Percentiles rank a stretch among this genome's conserved stretches.
Evolutionary conservation across 2,113 vertebrate genomes (phyloP).

Genomic region (Mola mola): DNA sequence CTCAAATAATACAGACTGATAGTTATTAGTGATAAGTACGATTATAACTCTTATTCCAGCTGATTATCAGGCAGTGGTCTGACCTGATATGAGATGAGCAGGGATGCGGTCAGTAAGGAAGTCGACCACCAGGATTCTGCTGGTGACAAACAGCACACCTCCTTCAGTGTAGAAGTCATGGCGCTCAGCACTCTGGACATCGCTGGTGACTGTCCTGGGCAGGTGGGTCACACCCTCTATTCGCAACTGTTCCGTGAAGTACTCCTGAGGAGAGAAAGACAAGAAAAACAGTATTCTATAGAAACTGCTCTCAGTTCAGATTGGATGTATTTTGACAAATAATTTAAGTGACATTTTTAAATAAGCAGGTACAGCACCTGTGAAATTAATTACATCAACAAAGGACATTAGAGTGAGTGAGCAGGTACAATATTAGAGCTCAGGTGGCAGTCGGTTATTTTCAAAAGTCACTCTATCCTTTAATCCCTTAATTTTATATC

Average conservation of each 20-base stretch:
- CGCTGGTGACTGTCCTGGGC: constrained; percentile 91
- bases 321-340: too few species aligned
- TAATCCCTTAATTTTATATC: too few species aligned
- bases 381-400: too few species aligned
- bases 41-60: not conserved
- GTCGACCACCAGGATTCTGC: constrained; percentile 96
- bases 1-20: not conserved
- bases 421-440: too few species aligned
- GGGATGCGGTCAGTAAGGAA: constrained; percentile 95
- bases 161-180: constrained; percentile 93
- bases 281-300: not conserved
- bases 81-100: constrained; percentile 92
- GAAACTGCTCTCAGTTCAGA: too few species aligned
- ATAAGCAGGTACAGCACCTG: too few species aligned
- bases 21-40: not conserved
- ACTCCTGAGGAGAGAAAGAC: constrained; percentile 83
- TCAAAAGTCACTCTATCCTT: too few species aligned
- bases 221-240: constrained; percentile 89
- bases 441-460: too few species aligned
- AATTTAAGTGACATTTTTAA: too few species aligned
- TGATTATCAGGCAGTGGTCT: not conserved
- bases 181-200: constrained; percentile 85
- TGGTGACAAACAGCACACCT: constrained; percentile 95
- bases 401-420: too few species aligned
- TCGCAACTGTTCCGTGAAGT: constrained; percentile 91